Evolutionary conservation across 2,113 vertebrate genomes (phyloP).

Genomic region (Sylvicapra grimmia): DNA sequence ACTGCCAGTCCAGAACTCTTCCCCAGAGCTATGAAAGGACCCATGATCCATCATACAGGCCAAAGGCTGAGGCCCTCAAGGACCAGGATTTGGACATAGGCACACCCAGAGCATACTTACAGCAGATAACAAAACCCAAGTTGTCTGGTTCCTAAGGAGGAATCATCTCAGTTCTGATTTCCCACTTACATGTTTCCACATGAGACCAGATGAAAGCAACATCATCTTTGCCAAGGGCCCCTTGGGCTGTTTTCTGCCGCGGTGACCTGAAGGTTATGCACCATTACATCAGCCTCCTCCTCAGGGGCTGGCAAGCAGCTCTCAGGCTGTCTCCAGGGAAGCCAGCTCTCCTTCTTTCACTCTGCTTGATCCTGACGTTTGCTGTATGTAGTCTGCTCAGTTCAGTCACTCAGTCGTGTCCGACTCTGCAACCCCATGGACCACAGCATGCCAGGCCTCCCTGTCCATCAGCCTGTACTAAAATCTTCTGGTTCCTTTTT

Average conservation of each 20-base stretch:
- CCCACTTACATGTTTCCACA: constrained; percentile 12
- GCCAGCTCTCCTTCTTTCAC: not conserved
- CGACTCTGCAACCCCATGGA: not conserved
- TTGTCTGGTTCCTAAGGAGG: not conserved
- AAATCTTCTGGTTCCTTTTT: not conserved
- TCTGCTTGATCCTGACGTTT: not conserved
- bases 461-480: not conserved
- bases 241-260: not conserved
- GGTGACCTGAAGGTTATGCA: not conserved
- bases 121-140: not conserved
- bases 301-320: not conserved
- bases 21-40: not conserved
- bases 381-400: not conserved
- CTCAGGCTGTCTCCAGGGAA: not conserved
- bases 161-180: not conserved
- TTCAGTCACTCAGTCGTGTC: not conserved
- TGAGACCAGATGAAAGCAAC: constrained; percentile 32
- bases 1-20: not conserved
- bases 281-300: constrained; percentile 47
- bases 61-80: not conserved
- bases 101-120: not conserved
- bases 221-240: not conserved
- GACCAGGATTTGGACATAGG: too few relatives aligned
- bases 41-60: not conserved
- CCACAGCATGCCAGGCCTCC: not conserved